phyloP scores from a whole-genome alignment of 2,113 vertebrate genomes.

The Zosterops japonicus region DNA sequence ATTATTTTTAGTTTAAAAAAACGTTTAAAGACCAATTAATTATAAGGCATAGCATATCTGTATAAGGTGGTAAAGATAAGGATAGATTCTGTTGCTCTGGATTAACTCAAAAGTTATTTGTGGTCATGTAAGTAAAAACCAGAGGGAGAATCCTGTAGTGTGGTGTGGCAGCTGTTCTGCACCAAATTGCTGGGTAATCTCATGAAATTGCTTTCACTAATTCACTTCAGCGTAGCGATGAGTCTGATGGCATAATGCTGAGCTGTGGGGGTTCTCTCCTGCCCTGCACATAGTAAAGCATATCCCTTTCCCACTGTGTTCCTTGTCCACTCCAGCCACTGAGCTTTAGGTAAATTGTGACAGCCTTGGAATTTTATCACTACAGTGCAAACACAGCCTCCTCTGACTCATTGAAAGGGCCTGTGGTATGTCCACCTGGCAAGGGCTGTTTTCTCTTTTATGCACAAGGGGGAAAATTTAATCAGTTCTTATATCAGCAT shows the following conservation, averaged over 20 bases:
- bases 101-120: constrained; percentile 24
- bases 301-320: background rate
- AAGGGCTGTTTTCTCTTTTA: background rate
- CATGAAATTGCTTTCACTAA: constrained; percentile 53
- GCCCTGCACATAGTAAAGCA: background rate
- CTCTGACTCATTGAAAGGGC: background rate
- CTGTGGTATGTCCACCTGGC: background rate
- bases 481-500: background rate
- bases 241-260: constrained; percentile 28
- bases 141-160: constrained; percentile 7
- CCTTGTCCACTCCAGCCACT: background rate
- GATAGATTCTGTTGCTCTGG: background rate
- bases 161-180: constrained; percentile 30
- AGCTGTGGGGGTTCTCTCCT: constrained; percentile 5
- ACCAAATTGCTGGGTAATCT: constrained; percentile 37
- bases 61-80: background rate
- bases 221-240: background rate
- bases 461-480: background rate
- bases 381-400: background rate
- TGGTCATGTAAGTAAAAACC: constrained; percentile 22
- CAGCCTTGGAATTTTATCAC: background rate
- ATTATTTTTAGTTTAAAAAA: background rate
- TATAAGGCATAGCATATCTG: background rate
- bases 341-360: background rate
- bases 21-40: background rate